Base-by-base conservation (phyloP, 2,888 invertebrate species). In the Phengaris alcon region DNA sequence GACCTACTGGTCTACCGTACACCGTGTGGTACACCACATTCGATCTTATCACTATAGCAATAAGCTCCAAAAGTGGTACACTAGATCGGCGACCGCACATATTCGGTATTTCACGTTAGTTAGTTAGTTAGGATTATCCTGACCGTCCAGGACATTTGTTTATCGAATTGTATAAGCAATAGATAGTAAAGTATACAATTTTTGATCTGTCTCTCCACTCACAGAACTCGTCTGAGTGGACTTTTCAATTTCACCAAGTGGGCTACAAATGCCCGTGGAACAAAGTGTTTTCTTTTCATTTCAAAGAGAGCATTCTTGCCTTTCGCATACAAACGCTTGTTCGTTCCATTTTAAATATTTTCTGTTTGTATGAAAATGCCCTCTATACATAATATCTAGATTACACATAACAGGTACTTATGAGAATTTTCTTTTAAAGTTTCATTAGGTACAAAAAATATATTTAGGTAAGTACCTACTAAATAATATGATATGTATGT, bases 231-330 rank as follows among this genome's bases (percentile, higher is more conserved):
- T 22, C 35, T 22, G 48, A 69, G 69, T 69, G 69, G 69, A 69
- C 69, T 69, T 69, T 69, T 69, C 69, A 69, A 69, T 69, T 69
- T 69, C 48, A 6, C 48, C 69, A 15, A 69, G 69, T 69, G 69
- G 35, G 69, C 46, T 69, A 48, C 46, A 48, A 69, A 69, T 48
- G 35, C 64, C 48, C n/a, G 46, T 8, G 68, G 69, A 69, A 69
- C 69, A 69, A 69, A 69, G 69, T 69, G 69, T 69, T 69, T 69
- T 69, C 69, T 48, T 69, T 69, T 69, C 69, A 69, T 69, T 48
- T 69, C 69, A 69, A 69, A 69, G 48, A 69, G 69, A 69, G 69
- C 69, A 69, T 48, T 69, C 46, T 48, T 48, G 69, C 68, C 59
- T 35, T 10, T 64, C 64, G 8, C 64, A 64, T 44, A 64, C 35